phyloP scores from a whole-genome alignment of 2,113 vertebrate genomes.

The Oreotrochilus melanogaster region DNA sequence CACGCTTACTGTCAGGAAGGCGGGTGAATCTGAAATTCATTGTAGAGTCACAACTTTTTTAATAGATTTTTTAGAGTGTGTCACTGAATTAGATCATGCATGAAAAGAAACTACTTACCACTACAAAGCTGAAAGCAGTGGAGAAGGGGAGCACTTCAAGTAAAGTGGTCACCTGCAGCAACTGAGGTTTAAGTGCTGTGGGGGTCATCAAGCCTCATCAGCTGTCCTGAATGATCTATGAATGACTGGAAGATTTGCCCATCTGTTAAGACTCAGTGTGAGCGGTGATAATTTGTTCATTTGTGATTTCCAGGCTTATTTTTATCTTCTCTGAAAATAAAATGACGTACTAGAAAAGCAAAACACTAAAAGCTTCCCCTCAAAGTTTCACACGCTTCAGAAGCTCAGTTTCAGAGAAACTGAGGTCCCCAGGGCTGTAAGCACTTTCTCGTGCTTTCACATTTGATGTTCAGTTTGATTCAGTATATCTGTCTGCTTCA shows the following conservation, averaged over 20 bases:
- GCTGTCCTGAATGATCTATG: not conserved
- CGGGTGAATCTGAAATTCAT: not conserved
- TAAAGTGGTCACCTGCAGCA: not conserved
- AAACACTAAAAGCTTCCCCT: not conserved
- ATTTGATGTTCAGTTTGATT: not conserved
- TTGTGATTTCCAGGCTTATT: not conserved
- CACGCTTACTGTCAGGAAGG: not conserved
- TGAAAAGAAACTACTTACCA: not conserved
- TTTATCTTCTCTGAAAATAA: not conserved
- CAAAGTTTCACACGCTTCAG: not conserved
- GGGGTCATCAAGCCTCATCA: fast-evolving
- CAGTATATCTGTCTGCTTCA: not conserved
- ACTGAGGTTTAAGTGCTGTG: not conserved
- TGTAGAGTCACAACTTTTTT: not conserved
- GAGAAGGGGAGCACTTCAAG: not conserved
- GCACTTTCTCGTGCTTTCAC: not conserved
- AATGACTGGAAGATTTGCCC: not conserved
- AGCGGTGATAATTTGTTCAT: not conserved
- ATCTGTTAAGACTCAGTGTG: not conserved
- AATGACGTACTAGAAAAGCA: not conserved
- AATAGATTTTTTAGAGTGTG: not conserved
- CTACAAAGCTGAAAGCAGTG: not conserved
- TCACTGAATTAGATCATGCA: not conserved
- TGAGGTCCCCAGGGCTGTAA: not conserved
- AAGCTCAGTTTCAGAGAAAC: not conserved